A percentile compares a stretch with the other conserved stretches of the same genome.
Evolutionary conservation across 2,113 vertebrate genomes (phyloP).

Genomic region (Helogale parvula): DNA sequence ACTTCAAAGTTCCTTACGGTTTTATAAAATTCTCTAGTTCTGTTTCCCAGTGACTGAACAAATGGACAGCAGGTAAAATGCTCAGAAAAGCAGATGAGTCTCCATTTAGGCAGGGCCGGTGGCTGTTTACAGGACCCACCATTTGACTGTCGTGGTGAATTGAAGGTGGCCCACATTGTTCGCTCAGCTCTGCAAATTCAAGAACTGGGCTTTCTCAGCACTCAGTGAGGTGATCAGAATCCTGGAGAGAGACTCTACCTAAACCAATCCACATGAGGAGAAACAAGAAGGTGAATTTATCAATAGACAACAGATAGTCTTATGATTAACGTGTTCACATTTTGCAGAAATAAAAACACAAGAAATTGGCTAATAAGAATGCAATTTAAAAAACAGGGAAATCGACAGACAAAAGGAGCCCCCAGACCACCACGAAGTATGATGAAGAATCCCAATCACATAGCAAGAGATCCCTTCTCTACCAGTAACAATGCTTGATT

Average conservation of each 20-base stretch:
- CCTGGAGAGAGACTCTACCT: not conserved
- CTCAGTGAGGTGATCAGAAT: not conserved
- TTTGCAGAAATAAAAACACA: not conserved
- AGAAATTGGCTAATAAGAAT: not conserved
- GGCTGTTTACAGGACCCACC: not conserved
- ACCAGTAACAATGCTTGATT: not conserved
- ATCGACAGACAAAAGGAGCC: not conserved
- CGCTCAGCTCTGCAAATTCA: not conserved
- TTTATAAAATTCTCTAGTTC: not conserved
- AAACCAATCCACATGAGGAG: not conserved
- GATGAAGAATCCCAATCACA: not conserved
- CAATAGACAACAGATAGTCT: not conserved
- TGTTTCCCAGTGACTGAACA: slow-evolving; percentile 11
- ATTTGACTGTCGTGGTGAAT: not conserved
- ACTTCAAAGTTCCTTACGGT: slow-evolving; percentile 21
- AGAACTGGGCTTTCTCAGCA: not conserved
- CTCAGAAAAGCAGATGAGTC: not conserved
- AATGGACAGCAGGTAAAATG: not conserved
- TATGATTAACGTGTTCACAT: not conserved
- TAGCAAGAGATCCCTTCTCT: not conserved
- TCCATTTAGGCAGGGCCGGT: not conserved
- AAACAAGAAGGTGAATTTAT: not conserved
- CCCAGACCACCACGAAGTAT: accelerated
- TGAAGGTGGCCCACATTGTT: not conserved
- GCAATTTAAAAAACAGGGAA: not conserved